Base-by-base conservation (phyloP, 2,113 vertebrate genomes). In the Prinia subflava region DNA sequence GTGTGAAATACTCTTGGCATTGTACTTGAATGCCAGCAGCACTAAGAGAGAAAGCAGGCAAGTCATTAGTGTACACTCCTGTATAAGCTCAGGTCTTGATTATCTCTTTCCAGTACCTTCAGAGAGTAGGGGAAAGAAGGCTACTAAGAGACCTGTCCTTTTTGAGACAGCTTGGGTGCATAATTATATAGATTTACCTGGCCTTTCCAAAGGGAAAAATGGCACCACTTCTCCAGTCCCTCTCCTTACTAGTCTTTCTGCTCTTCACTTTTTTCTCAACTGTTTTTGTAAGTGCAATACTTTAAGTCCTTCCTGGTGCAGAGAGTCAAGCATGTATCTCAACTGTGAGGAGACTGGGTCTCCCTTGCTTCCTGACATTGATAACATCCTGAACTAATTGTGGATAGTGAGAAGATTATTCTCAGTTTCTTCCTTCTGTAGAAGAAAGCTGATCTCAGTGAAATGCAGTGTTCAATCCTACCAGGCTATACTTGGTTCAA, bases 61-160 rank as follows among this genome's bases (percentile, higher is more conserved):
- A 96, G 92, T 96, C 96, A 97, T 96, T 97, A 97, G 93, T 92
- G 94, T 91, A 92, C 89, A 90, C 84, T 95, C 84, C 70, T 80
- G 78, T 82, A 55, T n/a, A 41, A 95, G 91, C 83, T 91, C 74
- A 70, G 75, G 96, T 92, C 95, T 90, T 92, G 94, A 96, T 96
- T 91, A 95, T 97, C 93, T 95, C 93, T 90, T 97, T 77, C 78
- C 94, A 90, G 28, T 80, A 39, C 78, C 50, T 91, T 89, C 82
- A 77, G 89, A 85, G 25, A 74, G 27, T 7, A 74, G 39, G 75
- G 80, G 77, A 78, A 91, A 68, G 81, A 20, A 33, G 49, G 30
- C 94, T 92, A 91, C 87, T 90, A 10, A 89, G 79, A 96, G 63
- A 85, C 47, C 50, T 50, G 59, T 91, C 91, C 91, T 96, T 95